A percentile compares a stretch with the other conserved stretches of the same genome.
These are phyloP conservation scores for Stenolophus ochropezus DNA, from an alignment of 2,888 invertebrate genomes.

Conservation along the genomic window DNA sequence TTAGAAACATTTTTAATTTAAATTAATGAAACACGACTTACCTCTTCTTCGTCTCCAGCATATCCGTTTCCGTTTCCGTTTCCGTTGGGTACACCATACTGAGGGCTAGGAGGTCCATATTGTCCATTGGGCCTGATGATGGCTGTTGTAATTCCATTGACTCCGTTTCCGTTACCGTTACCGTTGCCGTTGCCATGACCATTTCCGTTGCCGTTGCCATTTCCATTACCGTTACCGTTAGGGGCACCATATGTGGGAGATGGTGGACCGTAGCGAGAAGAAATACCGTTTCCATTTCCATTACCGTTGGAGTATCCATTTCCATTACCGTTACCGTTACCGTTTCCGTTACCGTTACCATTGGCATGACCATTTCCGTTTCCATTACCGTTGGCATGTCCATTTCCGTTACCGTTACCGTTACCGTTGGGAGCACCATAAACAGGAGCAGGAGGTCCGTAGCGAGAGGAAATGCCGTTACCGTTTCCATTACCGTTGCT, in stretches of 20 bases:
- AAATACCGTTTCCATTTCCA: slow-evolving; percentile 61
- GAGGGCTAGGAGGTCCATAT: slow-evolving; percentile 47
- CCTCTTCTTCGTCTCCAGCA: slow-evolving; percentile 32
- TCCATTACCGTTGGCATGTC: slow-evolving; percentile 61
- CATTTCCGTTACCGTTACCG: slow-evolving; percentile 65
- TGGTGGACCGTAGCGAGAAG: slow-evolving; percentile 65
- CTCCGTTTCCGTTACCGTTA: slow-evolving; percentile 18
- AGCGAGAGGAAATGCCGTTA: slow-evolving; percentile 64
- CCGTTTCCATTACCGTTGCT: slow-evolving; percentile 58
- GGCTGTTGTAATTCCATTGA: slow-evolving; percentile 63
- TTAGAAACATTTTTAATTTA: background rate
- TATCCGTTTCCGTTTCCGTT: slow-evolving; percentile 44
- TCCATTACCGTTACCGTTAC: slow-evolving; percentile 18
- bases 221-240: slow-evolving; percentile 42
- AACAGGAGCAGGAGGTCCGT: slow-evolving; percentile 64
- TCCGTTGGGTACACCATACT: slow-evolving; percentile 50
- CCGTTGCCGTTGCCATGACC: slow-evolving; percentile 64
- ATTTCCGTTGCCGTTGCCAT: slow-evolving; percentile 20
- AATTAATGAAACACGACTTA: background rate
- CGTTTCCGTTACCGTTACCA: slow-evolving; percentile 60
- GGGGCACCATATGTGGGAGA: slow-evolving; percentile 19
- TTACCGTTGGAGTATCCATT: slow-evolving; percentile 63
- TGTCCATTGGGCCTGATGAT: slow-evolving; percentile 64
- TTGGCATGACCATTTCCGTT: slow-evolving; percentile 65
- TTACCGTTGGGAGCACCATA: slow-evolving; percentile 60